Evolutionary conservation across 2,888 invertebrate species (phyloP), one percentile per base, ranked within the genome.

Genomic region (Machimus atricapillus): DNA sequence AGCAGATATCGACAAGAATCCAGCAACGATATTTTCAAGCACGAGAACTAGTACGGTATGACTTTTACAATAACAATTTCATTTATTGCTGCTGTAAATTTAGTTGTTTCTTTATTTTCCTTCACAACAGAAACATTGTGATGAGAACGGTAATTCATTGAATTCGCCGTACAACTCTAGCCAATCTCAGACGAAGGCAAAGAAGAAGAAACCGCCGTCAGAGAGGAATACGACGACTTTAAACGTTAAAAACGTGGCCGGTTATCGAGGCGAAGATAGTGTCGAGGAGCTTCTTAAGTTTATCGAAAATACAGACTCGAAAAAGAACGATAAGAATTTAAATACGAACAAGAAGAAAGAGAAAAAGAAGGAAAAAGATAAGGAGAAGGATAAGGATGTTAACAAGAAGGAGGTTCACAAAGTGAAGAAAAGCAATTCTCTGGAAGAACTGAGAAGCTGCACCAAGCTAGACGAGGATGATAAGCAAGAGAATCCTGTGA

Each of bases 141-240:
- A 97, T 93, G 97, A 97, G 93, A 97, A 97, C 91, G 96, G 96
- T 88, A 97, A 97, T 91, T 94, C 96, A 56, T 93, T 96, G 90
- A 87, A 87, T 46, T 88, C 88, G 16, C 94, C 92, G 90, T 93
- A 92, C 93, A 93, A 92, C 91, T 93, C 93, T 93, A 91, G 89
- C 90, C 93, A 89, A 92, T 95, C 91, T 94, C 94, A 92, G 94
- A 94, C 93, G 94, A 94, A 89, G 9, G n/a, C 23, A 93, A 94
- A 90, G 93, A 94, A 92, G 93, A 94, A 93, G 93, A 94, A 92
- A 93, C 94, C 91, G 31, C 93, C 93, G 86, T 91, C 91, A 87
- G 94, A 94, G 93, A 94, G 90, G 91, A 95, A 92, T 85, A 92
- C 91, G 19, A 92, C 90, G 88, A 91, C 91, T 1, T 91, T 94